Percentiles rank a stretch among this genome's conserved stretches.
Evolutionary conservation across 2,113 vertebrate species (phyloP).

Genomic region (Empidonax alnorum): DNA sequence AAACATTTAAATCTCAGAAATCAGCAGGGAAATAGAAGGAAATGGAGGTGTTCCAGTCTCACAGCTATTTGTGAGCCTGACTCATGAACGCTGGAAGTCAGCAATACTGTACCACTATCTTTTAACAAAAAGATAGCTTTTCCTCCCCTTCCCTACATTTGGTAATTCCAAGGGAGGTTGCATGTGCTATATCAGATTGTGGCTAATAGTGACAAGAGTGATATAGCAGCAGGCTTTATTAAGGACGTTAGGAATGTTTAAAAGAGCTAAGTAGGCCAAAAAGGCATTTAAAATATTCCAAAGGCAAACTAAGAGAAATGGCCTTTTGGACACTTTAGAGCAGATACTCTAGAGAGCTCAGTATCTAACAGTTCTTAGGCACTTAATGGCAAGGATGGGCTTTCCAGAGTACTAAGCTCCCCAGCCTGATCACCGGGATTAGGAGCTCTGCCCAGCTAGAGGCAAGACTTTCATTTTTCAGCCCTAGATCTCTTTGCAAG

Average conservation of each 20-base stretch:
- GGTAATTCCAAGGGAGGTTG: not conserved
- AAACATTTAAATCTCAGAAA: not conserved
- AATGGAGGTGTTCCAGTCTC: not conserved
- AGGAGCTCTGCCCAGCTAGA: not conserved
- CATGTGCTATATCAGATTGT: not conserved
- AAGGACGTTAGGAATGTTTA: not conserved
- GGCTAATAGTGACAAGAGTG: not conserved
- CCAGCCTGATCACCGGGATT: not conserved
- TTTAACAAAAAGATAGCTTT: not conserved
- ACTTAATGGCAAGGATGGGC: not conserved
- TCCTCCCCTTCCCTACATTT: not conserved
- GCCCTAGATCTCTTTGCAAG: not conserved
- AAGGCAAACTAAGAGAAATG: conserved; percentile 4
- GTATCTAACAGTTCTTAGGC: not conserved
- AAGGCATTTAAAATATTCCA: not conserved
- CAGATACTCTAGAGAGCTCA: not conserved
- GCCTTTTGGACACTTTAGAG: not conserved
- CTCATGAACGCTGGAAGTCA: not conserved
- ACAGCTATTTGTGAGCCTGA: not conserved
- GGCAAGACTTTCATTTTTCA: not conserved
- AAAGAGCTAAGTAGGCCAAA: not conserved
- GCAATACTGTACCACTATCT: not conserved
- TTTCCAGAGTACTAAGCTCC: not conserved
- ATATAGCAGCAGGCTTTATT: conserved; percentile 18
- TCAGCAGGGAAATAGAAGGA: not conserved